Conservation (phyloP, 1,140 invertebrate genomes). For the Aphaenogaster rudis region DNA sequence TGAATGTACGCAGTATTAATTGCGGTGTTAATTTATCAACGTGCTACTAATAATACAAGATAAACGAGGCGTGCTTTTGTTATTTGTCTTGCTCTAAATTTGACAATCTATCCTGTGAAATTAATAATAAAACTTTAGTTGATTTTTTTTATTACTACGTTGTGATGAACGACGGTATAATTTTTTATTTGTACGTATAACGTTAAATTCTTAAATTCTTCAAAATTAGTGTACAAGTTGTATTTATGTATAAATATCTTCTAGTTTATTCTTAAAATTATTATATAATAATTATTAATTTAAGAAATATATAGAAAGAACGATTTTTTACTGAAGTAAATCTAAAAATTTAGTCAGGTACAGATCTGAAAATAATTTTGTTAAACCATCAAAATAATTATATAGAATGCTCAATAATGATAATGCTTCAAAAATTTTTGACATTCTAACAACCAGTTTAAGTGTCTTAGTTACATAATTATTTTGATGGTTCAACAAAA, state of each 20-base stretch:
- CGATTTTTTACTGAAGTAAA: no score
- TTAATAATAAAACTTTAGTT: neutral
- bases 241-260: neutral
- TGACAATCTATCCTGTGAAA: neutral
- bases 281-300: slow-evolving; percentile 10
- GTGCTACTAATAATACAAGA: neutral
- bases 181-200: neutral
- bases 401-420: no score
- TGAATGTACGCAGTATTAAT: neutral
- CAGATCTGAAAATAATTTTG: no score
- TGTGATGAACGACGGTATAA: neutral
- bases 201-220: neutral
- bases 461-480: no score
- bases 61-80: neutral
- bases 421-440: no score
- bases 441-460: no score
- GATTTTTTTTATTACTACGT: neutral
- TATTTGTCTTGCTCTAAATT: neutral
- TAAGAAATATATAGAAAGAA: neutral
- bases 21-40: neutral
- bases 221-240: neutral
- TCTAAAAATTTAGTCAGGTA: no score
- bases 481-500: no score
- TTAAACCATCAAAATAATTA: no score
- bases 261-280: neutral